Percentiles rank a stretch among this genome's conserved stretches.
Evolutionary conservation across 2,888 invertebrate genomes (phyloP).

Genomic region (Megamerina dolium): DNA sequence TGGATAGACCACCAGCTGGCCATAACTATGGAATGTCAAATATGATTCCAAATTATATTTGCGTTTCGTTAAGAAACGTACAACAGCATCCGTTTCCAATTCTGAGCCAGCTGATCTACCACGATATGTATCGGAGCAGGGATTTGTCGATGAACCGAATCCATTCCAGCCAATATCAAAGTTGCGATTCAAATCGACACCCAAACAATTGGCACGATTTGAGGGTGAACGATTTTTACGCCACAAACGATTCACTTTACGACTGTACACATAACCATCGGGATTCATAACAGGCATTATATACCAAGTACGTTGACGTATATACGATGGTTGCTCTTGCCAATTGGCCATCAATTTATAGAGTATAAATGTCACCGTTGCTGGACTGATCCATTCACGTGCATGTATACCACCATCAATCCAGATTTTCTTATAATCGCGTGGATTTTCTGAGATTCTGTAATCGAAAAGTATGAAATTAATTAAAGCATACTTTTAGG

Average conservation of each 20-base stretch:
- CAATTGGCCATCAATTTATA: constrained; percentile 64
- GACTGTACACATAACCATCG: constrained; percentile 82
- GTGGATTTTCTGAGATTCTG: constrained; percentile 63
- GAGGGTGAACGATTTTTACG: constrained; percentile 63
- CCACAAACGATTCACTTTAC: constrained; percentile 74
- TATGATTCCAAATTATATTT: constrained; percentile 59
- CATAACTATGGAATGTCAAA: constrained; percentile 72
- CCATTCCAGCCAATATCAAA: constrained; percentile 84
- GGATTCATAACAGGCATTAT: constrained; percentile 72
- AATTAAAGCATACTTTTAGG: not conserved
- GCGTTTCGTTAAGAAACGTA: constrained; percentile 51
- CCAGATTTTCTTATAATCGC: constrained; percentile 63
- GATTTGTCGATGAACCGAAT: constrained; percentile 54
- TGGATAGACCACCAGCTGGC: constrained; percentile 42
- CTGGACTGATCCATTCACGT: constrained; percentile 83
- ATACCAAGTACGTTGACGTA: constrained; percentile 78
- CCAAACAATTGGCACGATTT: constrained; percentile 53
- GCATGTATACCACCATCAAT: constrained; percentile 78
- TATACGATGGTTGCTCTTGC: constrained; percentile 56
- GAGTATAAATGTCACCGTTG: constrained; percentile 71
- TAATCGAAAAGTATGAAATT: constrained; percentile 1
- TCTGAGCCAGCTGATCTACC: constrained; percentile 76
- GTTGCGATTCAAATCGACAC: constrained; percentile 80
- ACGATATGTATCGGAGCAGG: constrained; percentile 75
- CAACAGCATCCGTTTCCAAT: constrained; percentile 68